These are phyloP conservation scores for Luffia ferchaultella DNA, from an alignment of 2,888 invertebrate genomes.

Conservation along the genomic window DNA sequence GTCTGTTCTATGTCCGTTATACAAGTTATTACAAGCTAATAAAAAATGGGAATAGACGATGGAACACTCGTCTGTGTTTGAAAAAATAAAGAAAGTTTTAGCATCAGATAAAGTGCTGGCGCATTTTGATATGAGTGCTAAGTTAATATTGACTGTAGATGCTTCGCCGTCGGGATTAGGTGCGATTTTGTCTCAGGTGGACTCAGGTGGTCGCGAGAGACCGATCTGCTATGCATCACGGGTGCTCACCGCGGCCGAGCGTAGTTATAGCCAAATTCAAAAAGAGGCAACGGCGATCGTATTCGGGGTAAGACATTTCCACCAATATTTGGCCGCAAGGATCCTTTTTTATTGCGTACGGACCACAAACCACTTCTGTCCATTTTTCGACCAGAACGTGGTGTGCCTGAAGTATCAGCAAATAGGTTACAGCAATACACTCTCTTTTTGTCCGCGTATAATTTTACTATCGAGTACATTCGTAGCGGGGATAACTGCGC, in stretches of 20 bases:
- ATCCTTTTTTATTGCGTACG: slow-evolving; percentile 6
- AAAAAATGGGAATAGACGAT: slow-evolving; percentile 6
- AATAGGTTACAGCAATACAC: slow-evolving; percentile 4
- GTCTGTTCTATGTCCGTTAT: slow-evolving; percentile 6
- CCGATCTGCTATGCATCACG: slow-evolving; percentile 5
- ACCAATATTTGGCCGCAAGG: background rate
- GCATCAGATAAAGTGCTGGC: no score
- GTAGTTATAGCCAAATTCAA: no score
- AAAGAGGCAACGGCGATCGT: no score
- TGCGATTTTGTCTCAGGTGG: slow-evolving; percentile 5
- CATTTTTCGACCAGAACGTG: slow-evolving; percentile 2
- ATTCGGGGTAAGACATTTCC: no score
- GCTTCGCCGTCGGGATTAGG: slow-evolving; percentile 8
- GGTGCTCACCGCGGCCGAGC: no score
- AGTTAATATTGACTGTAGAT: slow-evolving; percentile 8
- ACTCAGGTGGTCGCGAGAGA: slow-evolving; percentile 3
- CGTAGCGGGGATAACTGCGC: background rate
- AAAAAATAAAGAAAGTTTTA: slow-evolving; percentile 5
- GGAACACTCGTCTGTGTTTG: slow-evolving; percentile 5
- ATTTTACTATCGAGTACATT: slow-evolving; percentile 1
- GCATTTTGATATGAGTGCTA: background rate
- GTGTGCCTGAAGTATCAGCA: slow-evolving; percentile 2
- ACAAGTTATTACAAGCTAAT: no score
- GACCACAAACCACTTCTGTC: slow-evolving; percentile 8
- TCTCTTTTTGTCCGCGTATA: slow-evolving; percentile 2